Evolutionary conservation across 2,888 invertebrate species (phyloP), one percentile per base, ranked within the genome.

Genomic region (Brachylomia viminalis): DNA sequence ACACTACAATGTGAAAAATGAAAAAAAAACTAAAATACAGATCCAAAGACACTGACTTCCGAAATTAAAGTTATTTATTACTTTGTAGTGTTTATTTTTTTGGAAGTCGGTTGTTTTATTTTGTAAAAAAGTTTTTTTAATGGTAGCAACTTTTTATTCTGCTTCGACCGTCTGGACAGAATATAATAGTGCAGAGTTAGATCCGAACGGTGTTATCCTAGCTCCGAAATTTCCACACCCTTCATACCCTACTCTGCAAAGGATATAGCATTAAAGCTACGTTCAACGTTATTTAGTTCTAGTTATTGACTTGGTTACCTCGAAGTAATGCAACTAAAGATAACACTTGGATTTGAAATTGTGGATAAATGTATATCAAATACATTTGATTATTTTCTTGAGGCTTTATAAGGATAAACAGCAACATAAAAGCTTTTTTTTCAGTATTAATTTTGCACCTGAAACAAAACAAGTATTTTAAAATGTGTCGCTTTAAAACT

Each of bases 311-410:
- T 65, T 17, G 15, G 72, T 69, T 65, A 80, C 33, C 58, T 54
- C n/a, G 47, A 38, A 42, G 30, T 45, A 78, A 64, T 77, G 58
- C 47, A 67, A 59, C 71, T 72, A 65, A 83, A 33, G 20, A 81
- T 45, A 49, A 0, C 10, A 52, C 65, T 52, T 2, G n/a, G 68
- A 81, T 61, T 72, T 33, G 3, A 20, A 23, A 72, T 77, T 58
- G n/a, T 77, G 56, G 72, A 66, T 66, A 52, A 49, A 30, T 0
- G 0, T 23, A 15, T 27, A 33, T 33, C n/a, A 3, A 59, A 59
- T 30, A 10, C 58, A 30, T 30, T 59, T 30, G 10, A 59, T 59
- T 30, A 5, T 20, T 59, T 30, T 20, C 20, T 58, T 58, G 30
- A 17, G 8, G 27, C 56, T 17, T 30, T 17, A 0, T 15, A 56